Evolutionary conservation across 2,797 vertebrate genomes (phyloP), one percentile per base, ranked within the genome.

Genomic region (Sylvilagus floridanus): DNA sequence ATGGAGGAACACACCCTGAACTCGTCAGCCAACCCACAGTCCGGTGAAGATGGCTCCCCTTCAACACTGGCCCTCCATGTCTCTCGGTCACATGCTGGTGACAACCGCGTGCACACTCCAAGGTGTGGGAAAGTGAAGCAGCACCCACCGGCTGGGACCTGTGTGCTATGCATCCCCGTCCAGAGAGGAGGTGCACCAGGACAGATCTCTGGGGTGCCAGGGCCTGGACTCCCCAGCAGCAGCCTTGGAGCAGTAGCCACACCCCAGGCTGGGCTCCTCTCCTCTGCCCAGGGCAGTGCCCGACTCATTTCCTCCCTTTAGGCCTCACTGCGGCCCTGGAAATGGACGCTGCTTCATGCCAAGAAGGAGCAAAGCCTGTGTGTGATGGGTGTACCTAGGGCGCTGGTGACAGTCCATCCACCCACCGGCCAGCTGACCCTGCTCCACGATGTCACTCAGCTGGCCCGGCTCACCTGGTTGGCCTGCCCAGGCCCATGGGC

Each of bases 401-500:
- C 32, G 69, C 69, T 21, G 32, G 19, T 19, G 69, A 71, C 0
- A 2, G 42, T 42, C 42, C 42, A 42, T 42, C 14, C 2, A 0
- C 0, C 62, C 21, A 12, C 42, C 42, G n/a, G 14, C 66, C 30
- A 0, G 0, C 35, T 78, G 8, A 1, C 3, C 0, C 1, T 0
- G 6, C 54, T 77, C 63, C 0, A 30, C 24, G 24, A 47, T 1
- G 52, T 16, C 1, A 0, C 26, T 47, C 42, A 47, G 42, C 42
- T 47, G 42, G 42, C 42, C 50, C n/a, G 14, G 68, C 97, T 97
- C 96, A 99, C 99, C 99, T 99, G 99, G 97, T 99, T 99, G 98
- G 99, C 99, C 92, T 99, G 99, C 60, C 99, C 99, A 0, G 99
- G 99, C 37, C 99, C 99, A 0, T 99, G 99, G 93, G 99, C 99